Evolutionary conservation across 1,140 invertebrate species (phyloP).

Genomic region (Drosophila tani): DNA sequence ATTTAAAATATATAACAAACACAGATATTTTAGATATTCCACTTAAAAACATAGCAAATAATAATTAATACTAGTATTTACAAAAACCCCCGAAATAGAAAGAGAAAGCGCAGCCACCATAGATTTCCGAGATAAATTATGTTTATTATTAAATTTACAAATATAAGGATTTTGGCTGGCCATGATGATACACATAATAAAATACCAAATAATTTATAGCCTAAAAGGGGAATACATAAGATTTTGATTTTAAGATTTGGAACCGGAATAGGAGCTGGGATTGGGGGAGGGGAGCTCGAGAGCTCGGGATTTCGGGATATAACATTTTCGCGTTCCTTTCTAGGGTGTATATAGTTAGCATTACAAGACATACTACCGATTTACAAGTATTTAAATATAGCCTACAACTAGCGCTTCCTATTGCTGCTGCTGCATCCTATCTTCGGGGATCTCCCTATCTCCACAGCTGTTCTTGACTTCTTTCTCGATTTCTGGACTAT

Average conservation of each 20-base stretch:
- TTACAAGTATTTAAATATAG: constrained; percentile 23
- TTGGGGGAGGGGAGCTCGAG: background rate
- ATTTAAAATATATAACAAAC: background rate
- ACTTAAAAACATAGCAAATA: background rate
- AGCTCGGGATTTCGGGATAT: background rate
- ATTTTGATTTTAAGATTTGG: constrained; percentile 9
- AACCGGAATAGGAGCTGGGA: background rate
- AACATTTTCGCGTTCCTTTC: background rate
- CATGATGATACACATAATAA: constrained; percentile 16
- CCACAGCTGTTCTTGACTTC: background rate
- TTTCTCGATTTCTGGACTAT: background rate
- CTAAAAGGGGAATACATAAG: constrained; percentile 22
- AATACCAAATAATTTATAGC: constrained; percentile 8
- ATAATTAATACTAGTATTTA: background rate
- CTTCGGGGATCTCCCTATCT: background rate
- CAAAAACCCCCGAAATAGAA: background rate
- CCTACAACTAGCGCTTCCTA: constrained; percentile 17
- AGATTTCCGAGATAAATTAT: constrained; percentile 10
- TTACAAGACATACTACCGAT: constrained; percentile 25
- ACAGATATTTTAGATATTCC: background rate
- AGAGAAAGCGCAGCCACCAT: background rate
- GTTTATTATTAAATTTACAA: constrained; percentile 51
- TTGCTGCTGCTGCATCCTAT: background rate
- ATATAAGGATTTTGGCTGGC: constrained; percentile 36
- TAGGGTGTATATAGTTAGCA: constrained; percentile 12